Base-by-base conservation (phyloP, 2,888 invertebrate species). In the Rhorus exstirpatorius region DNA sequence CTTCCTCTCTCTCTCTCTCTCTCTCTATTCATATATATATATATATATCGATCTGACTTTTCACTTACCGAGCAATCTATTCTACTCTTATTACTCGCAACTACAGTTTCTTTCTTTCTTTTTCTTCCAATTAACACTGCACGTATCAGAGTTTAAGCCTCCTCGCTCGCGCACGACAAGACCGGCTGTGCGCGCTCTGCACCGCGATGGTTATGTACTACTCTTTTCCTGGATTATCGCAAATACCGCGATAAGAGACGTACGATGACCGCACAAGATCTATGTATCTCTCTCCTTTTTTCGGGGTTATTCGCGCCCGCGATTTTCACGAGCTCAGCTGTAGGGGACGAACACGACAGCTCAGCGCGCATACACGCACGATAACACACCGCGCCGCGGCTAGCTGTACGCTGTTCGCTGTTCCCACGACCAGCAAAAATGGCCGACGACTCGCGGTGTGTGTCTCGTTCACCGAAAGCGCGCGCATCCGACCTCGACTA, bases 321-420 rank as follows among this genome's bases (percentile, higher is more conserved):
- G 85, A 86, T 85, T 85, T 87, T 85, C 86, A 90, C 87, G 3
- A 86, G 88, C 87, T 91, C 90, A 90, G 90, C 91, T 91, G 91
- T 91, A 89, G 88, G 88, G 31, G 31, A 10, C 38, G 38, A 8
- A 6, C 83, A 41, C 68, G 68, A 53, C 55, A 44, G 55, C 70
- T 44, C 55, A 44, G 70, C 70, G 58, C 24, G 26, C 84, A 46
- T n/a, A 41, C 70, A 70, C 70, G 31, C 70, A 75, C 84, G 70
- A 70, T 35, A 61, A 84, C 84, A 84, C 84, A 87, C 87, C 86
- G 88, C 87, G 88, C 88, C 89, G 88, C 67, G 67, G 88, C 31
- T n/a, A n/a, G n/a, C n/a, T n/a, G 87, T 85, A 86, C 82, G 87
- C 86, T 79, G 76, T 55, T 76, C 78, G 78, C 75, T 75, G 78